Base-by-base conservation (phyloP, 2,888 invertebrate species). In the Drosophila greeni region DNA sequence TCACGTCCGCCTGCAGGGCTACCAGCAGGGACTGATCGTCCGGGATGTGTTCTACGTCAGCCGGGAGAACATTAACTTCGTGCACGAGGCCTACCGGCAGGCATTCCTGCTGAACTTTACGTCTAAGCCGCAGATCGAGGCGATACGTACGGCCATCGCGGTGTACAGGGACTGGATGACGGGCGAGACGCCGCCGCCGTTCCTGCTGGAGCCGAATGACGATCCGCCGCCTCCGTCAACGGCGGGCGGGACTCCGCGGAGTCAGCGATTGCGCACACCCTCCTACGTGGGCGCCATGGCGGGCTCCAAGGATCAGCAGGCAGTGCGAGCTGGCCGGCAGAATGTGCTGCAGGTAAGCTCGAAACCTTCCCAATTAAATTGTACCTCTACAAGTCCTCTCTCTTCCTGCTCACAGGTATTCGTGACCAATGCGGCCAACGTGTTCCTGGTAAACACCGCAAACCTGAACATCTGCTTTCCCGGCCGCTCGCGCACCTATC, bases 131-230 rank as follows among this genome's bases (percentile, higher is more conserved):
- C 96, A 97, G 88, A 95, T 96, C 14, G 93, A 94, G 69, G 96
- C 97, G 6, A 94, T 96, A 66, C 91, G 96, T 47, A 93, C 95
- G 82, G 96, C 97, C 40, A 96, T 98, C 75, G 93, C 94, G 42
- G 94, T 97, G 5, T 98, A 98, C 87, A 95, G 96, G 87, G 97
- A 98, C 88, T 95, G 98, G 94, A 97, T 98, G 90, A 96, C 96
- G 85, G 93, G 94, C 90, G 95, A 94, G 8, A 87, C 87, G 23
- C 91, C 95, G 59, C 96, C 96, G 0, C 93, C 94, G 0, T 97
- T 97, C 87, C 91, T 96, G 87, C 88, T 95, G 76, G 94, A 94
- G 85, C 91, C 92, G 6, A 89, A 91, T n/a, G 92, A 92, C 11
- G 75, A 74, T 1, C 69, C 60, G 0, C 54, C 72, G 7, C 26